Evolutionary conservation across 2,888 invertebrate genomes (phyloP).

Genomic region (Tinea trinotella): DNA sequence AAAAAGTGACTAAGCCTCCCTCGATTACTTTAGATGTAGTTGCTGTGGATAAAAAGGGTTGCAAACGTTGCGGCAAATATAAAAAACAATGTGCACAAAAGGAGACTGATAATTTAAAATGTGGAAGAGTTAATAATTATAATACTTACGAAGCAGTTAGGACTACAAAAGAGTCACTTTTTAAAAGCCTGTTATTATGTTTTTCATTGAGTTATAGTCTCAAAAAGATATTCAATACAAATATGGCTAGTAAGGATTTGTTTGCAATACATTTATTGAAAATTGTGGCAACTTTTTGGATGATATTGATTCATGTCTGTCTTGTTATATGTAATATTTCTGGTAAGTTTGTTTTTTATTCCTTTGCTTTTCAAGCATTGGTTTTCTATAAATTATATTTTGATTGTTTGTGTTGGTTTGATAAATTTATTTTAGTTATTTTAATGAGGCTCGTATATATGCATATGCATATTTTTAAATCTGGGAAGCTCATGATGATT

Average conservation of each 20-base stretch:
- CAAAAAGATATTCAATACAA: conserved; percentile 55
- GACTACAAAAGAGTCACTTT: conserved; percentile 35
- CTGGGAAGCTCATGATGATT: too few relatives aligned
- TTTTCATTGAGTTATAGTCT: conserved; percentile 56
- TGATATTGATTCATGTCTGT: conserved; percentile 75
- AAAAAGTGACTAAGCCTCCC: conserved; percentile 39
- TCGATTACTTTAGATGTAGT: conserved; percentile 57
- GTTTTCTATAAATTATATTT: too few relatives aligned
- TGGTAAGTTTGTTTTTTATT: conserved; percentile 39
- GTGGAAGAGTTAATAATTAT: conserved; percentile 43
- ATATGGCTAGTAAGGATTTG: conserved; percentile 63
- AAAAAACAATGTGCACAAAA: conserved; percentile 47
- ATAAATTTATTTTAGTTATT: too few relatives aligned
- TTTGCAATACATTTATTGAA: conserved; percentile 74
- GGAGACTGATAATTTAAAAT: conserved; percentile 32
- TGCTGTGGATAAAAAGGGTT: conserved; percentile 41
- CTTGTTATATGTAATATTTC: conserved; percentile 77
- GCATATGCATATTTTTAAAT: too few relatives aligned
- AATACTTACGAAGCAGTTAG: conserved; percentile 43
- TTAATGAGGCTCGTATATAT: too few relatives aligned
- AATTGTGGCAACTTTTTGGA: conserved; percentile 76
- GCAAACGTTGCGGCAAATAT: conserved; percentile 56
- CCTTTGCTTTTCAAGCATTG: too few relatives aligned
- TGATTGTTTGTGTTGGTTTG: too few relatives aligned
- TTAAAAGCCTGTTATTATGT: conserved; percentile 46